phyloP scores from a whole-genome alignment of 2,113 vertebrate genomes.

The Nothoprocta perdicaria region DNA sequence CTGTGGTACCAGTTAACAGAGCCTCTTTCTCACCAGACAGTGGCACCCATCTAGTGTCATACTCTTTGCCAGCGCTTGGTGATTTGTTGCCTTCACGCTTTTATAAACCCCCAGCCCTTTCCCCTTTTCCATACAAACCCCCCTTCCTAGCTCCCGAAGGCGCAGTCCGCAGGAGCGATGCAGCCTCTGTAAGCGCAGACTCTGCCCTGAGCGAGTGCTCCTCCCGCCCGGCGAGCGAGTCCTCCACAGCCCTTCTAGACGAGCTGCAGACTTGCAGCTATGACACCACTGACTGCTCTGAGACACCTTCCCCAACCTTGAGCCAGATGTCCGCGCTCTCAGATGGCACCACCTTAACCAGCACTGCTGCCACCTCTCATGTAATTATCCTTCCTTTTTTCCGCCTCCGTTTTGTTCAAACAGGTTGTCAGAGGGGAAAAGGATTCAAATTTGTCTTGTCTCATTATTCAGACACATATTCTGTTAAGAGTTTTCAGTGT shows the following conservation, averaged over 20 bases:
- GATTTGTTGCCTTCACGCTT: slow-evolving; percentile 73
- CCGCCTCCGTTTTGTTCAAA: slow-evolving; percentile 46
- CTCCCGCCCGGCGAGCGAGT: slow-evolving; percentile 73
- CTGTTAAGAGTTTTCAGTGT: neutral
- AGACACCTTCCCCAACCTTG: slow-evolving; percentile 88
- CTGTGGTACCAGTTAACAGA: slow-evolving; percentile 65
- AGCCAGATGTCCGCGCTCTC: slow-evolving; percentile 85
- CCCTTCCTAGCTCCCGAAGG: slow-evolving; percentile 43
- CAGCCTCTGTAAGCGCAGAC: slow-evolving; percentile 79
- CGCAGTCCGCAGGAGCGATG: slow-evolving; percentile 8
- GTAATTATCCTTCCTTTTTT: slow-evolving; percentile 86
- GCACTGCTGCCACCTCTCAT: slow-evolving; percentile 82
- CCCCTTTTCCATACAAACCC: slow-evolving; percentile 57
- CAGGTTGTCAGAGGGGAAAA: slow-evolving; percentile 54
- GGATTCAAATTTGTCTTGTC: neutral
- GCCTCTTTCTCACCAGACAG: slow-evolving; percentile 66
- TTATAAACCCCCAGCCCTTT: slow-evolving; percentile 72
- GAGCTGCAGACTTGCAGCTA: slow-evolving; percentile 85
- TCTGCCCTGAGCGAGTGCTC: slow-evolving; percentile 87
- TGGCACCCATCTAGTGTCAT: slow-evolving; percentile 77
- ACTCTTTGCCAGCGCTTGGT: slow-evolving; percentile 72
- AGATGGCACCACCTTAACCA: slow-evolving; percentile 82
- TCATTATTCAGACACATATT: neutral
- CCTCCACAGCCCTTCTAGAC: slow-evolving; percentile 84
- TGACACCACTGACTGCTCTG: slow-evolving; percentile 82